Conservation (phyloP, 2,797 vertebrate genomes). For the Macropodus opercularis region DNA sequence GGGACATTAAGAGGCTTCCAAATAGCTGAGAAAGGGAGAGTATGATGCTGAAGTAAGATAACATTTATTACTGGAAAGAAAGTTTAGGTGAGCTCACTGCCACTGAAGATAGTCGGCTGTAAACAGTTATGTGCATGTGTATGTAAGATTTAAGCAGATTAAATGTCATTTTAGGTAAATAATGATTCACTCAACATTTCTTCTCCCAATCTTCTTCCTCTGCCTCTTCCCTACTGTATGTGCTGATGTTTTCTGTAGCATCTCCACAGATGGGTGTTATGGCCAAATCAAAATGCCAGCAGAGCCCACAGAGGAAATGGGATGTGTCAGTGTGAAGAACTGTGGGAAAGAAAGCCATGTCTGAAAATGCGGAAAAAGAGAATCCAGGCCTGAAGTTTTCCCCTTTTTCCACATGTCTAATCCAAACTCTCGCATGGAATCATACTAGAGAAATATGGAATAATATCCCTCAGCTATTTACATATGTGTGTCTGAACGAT, state of each 20-base stretch:
- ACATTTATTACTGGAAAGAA: neutral
- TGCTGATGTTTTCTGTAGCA: neutral
- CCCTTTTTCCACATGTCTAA: constrained; percentile 15
- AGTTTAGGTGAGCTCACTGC: neutral
- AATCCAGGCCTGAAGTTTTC: constrained; percentile 19
- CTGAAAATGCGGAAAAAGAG: constrained; percentile 34
- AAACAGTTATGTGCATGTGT: neutral
- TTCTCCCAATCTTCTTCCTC: constrained; percentile 3
- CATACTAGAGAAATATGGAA: constrained; percentile 50
- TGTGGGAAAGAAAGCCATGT: constrained; percentile 34
- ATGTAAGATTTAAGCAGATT: neutral
- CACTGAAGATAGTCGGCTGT: neutral
- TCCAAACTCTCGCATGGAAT: constrained; percentile 50
- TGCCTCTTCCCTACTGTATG: neutral
- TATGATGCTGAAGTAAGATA: constrained; percentile 29
- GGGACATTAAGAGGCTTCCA: constrained; percentile 43
- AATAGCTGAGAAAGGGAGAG: constrained; percentile 23
- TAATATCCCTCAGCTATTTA: constrained; percentile 54
- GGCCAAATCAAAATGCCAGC: constrained; percentile 31
- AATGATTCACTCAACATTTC: neutral
- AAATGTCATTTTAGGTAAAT: constrained; percentile 12
- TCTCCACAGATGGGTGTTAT: constrained; percentile 2
- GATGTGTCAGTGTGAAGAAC: constrained; percentile 51
- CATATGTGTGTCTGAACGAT: constrained; percentile 32
- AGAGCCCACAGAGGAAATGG: constrained; percentile 26